Base-by-base conservation (phyloP, 2,113 vertebrate genomes). In the Thomomys bottae region DNA sequence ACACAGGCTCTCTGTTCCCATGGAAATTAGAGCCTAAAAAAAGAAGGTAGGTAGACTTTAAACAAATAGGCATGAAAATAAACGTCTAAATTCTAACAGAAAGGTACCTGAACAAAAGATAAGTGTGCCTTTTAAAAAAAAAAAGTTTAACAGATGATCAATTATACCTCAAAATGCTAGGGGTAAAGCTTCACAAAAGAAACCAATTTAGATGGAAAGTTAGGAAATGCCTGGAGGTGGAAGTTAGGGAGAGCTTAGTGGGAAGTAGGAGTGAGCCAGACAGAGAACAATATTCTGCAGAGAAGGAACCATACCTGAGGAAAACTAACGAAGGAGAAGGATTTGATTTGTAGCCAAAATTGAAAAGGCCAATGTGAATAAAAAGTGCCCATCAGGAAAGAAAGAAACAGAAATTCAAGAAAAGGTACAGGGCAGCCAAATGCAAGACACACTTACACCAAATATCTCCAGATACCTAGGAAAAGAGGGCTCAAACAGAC, bases 141-240 rank as follows among this genome's bases (percentile, higher is more conserved):
- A 85, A 68, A 54, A 68, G 66, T 84, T 89, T 34, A 79, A 36
- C 64, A 89, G n/a, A 64, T 45, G 34, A 57, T 67, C 42, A 70
- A 21, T 73, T 73, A 67, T 73, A 66, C 2, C 45, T 67, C 36
- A 34, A 45, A 80, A 71, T 32, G 30, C 67, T 73, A 34, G 6
- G 23, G 45, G 63, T 26, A 10, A 28, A 32, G 57, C 8, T 30
- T 70, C 40, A 66, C 36, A 72, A 57, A 86, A 6, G 28, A 73
- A 88, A 76, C 14, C n/a, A 72, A 66, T 61, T 84, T 84, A 88
- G 75, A 92, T 63, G n/a, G 45, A 66, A 57, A 93, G 34, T 40
- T 49, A 85, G 49, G 38, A 72, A 77, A 40, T 24, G 68, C 6
- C 34, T 14, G 30, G 45, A 4, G 24, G 11, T 64, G 63, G 61